These are phyloP conservation scores for Heliothis virescens DNA, from an alignment of 1,140 invertebrate species.

Conservation along the genomic window DNA sequence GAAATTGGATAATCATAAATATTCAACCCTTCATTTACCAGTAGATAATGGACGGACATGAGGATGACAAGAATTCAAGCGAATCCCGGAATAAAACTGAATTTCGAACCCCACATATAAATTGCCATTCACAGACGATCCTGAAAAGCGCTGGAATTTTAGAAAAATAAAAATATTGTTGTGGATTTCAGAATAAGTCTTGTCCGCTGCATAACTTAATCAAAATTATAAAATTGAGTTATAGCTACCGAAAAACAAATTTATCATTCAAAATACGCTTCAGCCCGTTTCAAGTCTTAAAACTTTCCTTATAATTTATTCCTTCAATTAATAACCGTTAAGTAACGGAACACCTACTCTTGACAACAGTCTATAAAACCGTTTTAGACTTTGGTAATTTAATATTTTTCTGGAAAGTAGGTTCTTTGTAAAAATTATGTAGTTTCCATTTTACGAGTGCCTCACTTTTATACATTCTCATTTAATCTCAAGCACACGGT, in stretches of 20 bases:
- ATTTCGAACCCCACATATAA: neutral
- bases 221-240: neutral
- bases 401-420: neutral
- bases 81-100: conserved; percentile 9
- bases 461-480: no score
- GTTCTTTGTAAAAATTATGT: neutral
- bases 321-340: conserved; percentile 25
- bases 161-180: neutral
- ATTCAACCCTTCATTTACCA: conserved; percentile 43
- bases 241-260: conserved; percentile 3
- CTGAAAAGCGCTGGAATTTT: no score
- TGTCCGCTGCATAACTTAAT: neutral
- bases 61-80: conserved; percentile 20
- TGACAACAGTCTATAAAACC: neutral
- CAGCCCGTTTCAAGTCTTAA: conserved; percentile 20
- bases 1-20: conserved; percentile 47
- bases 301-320: conserved; percentile 31
- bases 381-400: neutral
- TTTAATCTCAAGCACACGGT: no score
- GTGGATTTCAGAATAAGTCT: neutral
- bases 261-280: conserved; percentile 1
- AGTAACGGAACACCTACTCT: neutral
- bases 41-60: conserved; percentile 33
- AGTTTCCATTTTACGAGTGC: neutral
- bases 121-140: neutral